Base-by-base conservation (phyloP, 2,113 vertebrate genomes). In the Calyptommatus sinebrachiatus region DNA sequence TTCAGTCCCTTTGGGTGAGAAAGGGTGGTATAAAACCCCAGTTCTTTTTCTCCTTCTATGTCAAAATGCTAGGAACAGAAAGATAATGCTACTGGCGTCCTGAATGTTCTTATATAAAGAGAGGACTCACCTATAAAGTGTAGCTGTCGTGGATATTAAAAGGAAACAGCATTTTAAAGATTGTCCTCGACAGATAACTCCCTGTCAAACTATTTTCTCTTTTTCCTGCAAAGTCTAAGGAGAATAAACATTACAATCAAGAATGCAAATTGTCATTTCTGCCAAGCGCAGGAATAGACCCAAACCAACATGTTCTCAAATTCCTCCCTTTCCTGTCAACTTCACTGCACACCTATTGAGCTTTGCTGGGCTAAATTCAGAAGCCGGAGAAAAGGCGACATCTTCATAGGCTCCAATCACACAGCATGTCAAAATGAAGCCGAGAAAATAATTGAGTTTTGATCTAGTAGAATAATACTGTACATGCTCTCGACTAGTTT, bases 61-160 rank as follows among this genome's bases (percentile, higher is more conserved):
- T 81, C 86, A 88, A 88, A 87, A 87, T 86, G 71, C 57, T 2
- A 86, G 84, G 92, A 84, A 76, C 71, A 76, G 80, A 83, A 69
- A 78, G 80, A 87, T 63, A 31, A 41, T 76, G 62, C 70, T 62
- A 21, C 67, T 69, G 78, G 80, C 78, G n/a, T 80, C 86, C 70
- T 77, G 86, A 83, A 79, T 28, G 78, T 88, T 86, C 71, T 87
- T 85, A 86, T 70, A 48, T 76, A 50, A 9, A 50, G 48, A 50
- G 48, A 8, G 12, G 1, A 68, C 8, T 20, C 35, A 20, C 41
- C 35, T 70, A 35, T 70, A 45, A 69, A 70, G 5, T 22, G 41
- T 70, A 35, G 31, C 68, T 21, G 11, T 1, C 1, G 20, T 22
- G 46, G 21, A 24, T 35, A 46, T n/a, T 50, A 46, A 74, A 77